Evolutionary conservation across 1,140 invertebrate species (phyloP).

Genomic region (Procambarus clarkii): DNA sequence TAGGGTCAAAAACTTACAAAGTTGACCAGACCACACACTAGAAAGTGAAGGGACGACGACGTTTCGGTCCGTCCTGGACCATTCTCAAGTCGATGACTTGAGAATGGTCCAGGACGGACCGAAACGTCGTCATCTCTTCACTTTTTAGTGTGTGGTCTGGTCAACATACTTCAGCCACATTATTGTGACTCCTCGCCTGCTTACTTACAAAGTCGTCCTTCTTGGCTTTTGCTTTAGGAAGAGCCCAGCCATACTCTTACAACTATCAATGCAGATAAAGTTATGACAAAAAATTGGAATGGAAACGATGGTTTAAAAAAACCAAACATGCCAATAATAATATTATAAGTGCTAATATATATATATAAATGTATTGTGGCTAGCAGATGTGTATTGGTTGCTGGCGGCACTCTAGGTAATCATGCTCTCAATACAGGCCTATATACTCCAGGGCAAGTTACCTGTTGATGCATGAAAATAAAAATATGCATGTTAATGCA

Average conservation of each 20-base stretch:
- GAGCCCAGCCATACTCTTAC: background rate
- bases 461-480: slow-evolving; percentile 67
- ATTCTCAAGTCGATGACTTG: too few relatives aligned
- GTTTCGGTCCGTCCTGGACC: too few relatives aligned
- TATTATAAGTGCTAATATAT: slow-evolving; percentile 39
- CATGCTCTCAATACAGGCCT: slow-evolving; percentile 36
- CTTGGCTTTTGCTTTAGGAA: background rate
- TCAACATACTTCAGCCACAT: too few relatives aligned
- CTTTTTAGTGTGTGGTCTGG: too few relatives aligned
- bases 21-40: too few relatives aligned
- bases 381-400: slow-evolving; percentile 23
- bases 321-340: slow-evolving; percentile 12
- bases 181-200: too few relatives aligned
- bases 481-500: slow-evolving; percentile 25
- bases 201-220: background rate
- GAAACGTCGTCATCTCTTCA: too few relatives aligned
- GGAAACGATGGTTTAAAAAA: slow-evolving; percentile 5
- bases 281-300: background rate
- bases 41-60: too few relatives aligned
- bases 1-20: background rate
- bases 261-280: slow-evolving; percentile 11
- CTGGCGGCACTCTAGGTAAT: slow-evolving; percentile 17
- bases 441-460: slow-evolving; percentile 62
- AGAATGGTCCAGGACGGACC: too few relatives aligned
- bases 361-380: background rate